Evolutionary conservation across 2,888 invertebrate species (phyloP).

Genomic region (Mechanitis messenoides): DNA sequence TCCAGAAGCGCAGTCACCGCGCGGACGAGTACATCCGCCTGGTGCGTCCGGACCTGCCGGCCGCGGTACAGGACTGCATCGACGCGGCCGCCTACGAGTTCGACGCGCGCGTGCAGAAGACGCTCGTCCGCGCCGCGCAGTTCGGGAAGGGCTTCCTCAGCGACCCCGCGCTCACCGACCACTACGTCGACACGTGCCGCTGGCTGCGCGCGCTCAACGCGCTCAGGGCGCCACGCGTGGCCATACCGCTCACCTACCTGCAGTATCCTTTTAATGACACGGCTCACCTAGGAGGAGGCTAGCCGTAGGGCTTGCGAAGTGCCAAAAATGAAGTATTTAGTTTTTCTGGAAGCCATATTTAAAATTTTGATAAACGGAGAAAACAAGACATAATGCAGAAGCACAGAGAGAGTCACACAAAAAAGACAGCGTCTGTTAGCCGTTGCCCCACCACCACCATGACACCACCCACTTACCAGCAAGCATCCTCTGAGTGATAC

Average conservation of each 20-base stretch:
- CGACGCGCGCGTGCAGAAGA: conserved; percentile 89
- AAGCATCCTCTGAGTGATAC: conserved; percentile 82
- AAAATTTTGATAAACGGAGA: too few species aligned
- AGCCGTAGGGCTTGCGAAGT: too few species aligned
- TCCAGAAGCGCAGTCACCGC: conserved; percentile 88
- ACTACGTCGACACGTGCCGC: conserved; percentile 91
- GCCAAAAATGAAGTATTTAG: too few species aligned
- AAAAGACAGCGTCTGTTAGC: too few species aligned
- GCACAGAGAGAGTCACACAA: too few species aligned
- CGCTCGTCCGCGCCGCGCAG: conserved; percentile 92
- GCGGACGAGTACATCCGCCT: conserved; percentile 95
- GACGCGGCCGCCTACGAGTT: conserved; percentile 95
- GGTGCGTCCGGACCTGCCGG: conserved; percentile 86
- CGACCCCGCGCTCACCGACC: conserved; percentile 81
- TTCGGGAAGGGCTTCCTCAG: conserved; percentile 95
- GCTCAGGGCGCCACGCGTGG: conserved; percentile 88
- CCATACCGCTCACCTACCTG: conserved; percentile 91
- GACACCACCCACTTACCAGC: conserved; percentile 91
- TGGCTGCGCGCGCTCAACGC: conserved; percentile 93
- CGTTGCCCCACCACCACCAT: conserved; percentile 55
- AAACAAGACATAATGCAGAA: too few species aligned
- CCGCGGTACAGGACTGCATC: conserved; percentile 92
- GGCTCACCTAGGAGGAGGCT: conserved; percentile 75
- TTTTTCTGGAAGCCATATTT: too few species aligned
- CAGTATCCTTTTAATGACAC: conserved; percentile 86